A percentile compares a stretch with the other conserved stretches of the same genome.
Evolutionary conservation across 2,888 invertebrate species (phyloP).

Genomic region (Lycaena phlaeas): DNA sequence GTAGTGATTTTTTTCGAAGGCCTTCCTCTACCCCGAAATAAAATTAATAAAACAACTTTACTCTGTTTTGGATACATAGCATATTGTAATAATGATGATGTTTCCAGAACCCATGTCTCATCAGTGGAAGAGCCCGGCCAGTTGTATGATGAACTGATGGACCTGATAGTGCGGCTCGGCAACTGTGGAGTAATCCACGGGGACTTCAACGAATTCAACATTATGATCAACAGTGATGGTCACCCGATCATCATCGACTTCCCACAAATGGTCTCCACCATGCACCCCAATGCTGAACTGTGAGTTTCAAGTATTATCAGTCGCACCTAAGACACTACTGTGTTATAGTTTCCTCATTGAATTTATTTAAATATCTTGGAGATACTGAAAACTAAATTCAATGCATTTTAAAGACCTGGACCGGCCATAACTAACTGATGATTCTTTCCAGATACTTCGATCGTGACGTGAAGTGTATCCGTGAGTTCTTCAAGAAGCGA

Average conservation of each 20-base stretch:
- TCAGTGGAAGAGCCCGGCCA: slow-evolving; percentile 77
- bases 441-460: slow-evolving; percentile 86
- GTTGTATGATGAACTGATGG: slow-evolving; percentile 95
- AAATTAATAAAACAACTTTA: too few relatives aligned
- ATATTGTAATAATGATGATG: background rate
- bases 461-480: slow-evolving; percentile 93
- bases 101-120: slow-evolving; percentile 75
- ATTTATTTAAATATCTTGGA: too few relatives aligned
- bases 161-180: slow-evolving; percentile 90
- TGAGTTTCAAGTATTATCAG: slow-evolving; percentile 59
- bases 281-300: slow-evolving; percentile 92
- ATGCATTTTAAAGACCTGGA: too few relatives aligned
- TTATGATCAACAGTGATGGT: slow-evolving; percentile 87
- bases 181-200: slow-evolving; percentile 98
- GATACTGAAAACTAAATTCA: too few relatives aligned
- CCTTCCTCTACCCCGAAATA: too few relatives aligned
- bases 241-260: slow-evolving; percentile 95
- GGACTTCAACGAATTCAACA: slow-evolving; percentile 99
- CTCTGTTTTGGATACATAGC: too few relatives aligned
- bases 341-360: too few relatives aligned
- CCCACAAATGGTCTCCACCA: slow-evolving; percentile 98
- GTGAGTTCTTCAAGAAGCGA: slow-evolving; percentile 90
- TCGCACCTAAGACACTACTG: too few relatives aligned
- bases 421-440: background rate
- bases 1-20: too few relatives aligned